Evolutionary conservation across 92 coral and sea anemone genomes (phyloP).

Genomic region (Heliopora coerulea): DNA sequence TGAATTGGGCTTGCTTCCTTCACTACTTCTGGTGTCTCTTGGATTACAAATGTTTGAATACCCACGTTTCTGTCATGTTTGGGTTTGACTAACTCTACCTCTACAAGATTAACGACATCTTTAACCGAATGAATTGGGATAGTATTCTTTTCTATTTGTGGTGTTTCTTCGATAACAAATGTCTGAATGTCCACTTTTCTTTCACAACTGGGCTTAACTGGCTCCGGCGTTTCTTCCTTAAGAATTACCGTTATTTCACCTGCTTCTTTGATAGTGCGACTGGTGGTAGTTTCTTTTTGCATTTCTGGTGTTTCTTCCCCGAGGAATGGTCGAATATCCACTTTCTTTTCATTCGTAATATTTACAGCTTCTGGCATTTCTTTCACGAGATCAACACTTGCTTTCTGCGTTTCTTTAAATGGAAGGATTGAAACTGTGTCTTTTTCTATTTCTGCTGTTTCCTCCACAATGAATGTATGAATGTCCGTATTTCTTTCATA

Average conservation of each 20-base stretch:
- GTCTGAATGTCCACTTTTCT: too few species aligned
- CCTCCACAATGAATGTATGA: not conserved
- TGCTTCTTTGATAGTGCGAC: too few species aligned
- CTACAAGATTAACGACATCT: too few species aligned
- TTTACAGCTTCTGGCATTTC: not conserved
- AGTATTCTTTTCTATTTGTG: too few species aligned
- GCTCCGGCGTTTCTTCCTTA: not conserved
- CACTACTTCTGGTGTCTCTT: not conserved
- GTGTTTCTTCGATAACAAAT: not conserved
- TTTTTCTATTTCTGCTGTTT: not conserved
- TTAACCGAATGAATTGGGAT: too few species aligned
- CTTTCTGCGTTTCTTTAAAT: not conserved
- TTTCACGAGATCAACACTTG: not conserved
- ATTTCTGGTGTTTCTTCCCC: too few species aligned
- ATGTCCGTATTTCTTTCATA: not conserved
- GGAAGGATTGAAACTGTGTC: not conserved
- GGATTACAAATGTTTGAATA: too few species aligned
- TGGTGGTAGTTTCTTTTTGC: too few species aligned
- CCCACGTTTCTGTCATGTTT: not conserved
- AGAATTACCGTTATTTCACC: not conserved
- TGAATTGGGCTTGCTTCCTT: not conserved
- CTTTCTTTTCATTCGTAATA: not conserved
- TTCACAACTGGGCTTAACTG: too few species aligned
- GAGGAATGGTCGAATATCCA: not conserved
- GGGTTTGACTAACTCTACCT: too few species aligned